Conservation (phyloP, 1,140 invertebrate genomes). For the Meloidogyne chitwoodi region DNA sequence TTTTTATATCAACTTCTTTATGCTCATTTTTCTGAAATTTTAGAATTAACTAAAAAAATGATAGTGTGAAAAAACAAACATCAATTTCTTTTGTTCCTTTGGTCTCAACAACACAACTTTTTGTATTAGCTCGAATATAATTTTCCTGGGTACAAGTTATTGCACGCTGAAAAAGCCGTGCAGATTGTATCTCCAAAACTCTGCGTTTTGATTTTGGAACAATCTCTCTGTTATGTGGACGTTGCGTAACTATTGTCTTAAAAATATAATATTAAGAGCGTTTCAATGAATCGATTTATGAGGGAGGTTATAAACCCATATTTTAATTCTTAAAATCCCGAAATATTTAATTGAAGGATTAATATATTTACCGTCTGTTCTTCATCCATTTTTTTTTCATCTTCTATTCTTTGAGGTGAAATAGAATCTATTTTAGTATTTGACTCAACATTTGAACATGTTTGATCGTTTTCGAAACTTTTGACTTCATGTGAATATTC, state of each 20-base stretch:
- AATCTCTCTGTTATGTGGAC: not conserved
- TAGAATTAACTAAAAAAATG: not conserved
- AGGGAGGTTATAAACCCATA: not conserved
- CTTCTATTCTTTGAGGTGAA: not conserved
- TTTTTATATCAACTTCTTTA: not conserved
- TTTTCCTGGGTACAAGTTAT: not conserved
- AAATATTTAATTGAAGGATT: not conserved
- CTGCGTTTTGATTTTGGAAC: not conserved
- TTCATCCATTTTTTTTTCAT: not conserved
- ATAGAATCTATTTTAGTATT: not conserved
- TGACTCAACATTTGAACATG: not conserved
- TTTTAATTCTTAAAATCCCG: not conserved
- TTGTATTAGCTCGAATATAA: not conserved
- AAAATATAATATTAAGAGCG: not conserved
- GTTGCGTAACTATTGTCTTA: not conserved
- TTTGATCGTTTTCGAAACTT: not conserved
- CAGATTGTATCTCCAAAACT: not conserved
- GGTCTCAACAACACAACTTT: not conserved
- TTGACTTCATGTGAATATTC: not conserved
- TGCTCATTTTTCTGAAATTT: not conserved
- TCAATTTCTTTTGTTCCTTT: not conserved
- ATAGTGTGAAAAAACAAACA: not conserved
- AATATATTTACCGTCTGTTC: not conserved
- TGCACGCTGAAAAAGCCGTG: not conserved
- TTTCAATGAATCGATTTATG: not conserved